These are phyloP conservation scores for Drosophila leontia DNA, from an alignment of 1,140 invertebrate genomes.

Conservation along the genomic window DNA sequence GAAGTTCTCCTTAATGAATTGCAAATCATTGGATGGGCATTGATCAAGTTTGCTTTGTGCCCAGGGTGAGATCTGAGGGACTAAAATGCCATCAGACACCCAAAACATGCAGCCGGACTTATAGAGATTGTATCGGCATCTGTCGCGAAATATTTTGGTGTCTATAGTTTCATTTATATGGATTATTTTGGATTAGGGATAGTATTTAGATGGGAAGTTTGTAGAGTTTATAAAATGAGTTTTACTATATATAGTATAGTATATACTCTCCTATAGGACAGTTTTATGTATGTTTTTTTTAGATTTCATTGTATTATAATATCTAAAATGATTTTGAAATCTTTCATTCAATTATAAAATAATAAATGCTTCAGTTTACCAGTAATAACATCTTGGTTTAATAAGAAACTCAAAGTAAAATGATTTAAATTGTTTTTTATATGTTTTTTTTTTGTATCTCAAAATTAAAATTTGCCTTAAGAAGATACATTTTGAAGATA, in stretches of 20 bases:
- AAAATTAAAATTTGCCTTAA: background rate
- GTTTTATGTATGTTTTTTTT: background rate
- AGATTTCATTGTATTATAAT: background rate
- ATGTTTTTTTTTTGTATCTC: background rate
- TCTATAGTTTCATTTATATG: background rate
- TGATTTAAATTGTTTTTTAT: background rate
- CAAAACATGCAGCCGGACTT: slow-evolving; percentile 24
- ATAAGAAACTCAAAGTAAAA: no score
- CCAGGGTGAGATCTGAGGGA: slow-evolving; percentile 31
- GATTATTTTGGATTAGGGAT: background rate
- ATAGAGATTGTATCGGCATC: slow-evolving; percentile 8
- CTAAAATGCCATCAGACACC: slow-evolving; percentile 28
- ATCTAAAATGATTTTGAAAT: background rate
- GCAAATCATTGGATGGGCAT: slow-evolving; percentile 50
- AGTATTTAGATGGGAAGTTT: background rate
- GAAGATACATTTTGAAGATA: background rate
- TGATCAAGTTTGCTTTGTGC: slow-evolving; percentile 38
- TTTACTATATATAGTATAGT: no score
- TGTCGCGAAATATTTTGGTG: slow-evolving; percentile 2
- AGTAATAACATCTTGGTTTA: background rate
- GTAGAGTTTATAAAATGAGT: background rate
- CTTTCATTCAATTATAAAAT: background rate
- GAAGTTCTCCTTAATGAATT: slow-evolving; percentile 52
- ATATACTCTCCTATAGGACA: background rate
- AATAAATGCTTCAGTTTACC: background rate